Evolutionary conservation across 2,113 vertebrate species (phyloP), one percentile per base, ranked within the genome.

Genomic region (Mystacornis crossleyi): DNA sequence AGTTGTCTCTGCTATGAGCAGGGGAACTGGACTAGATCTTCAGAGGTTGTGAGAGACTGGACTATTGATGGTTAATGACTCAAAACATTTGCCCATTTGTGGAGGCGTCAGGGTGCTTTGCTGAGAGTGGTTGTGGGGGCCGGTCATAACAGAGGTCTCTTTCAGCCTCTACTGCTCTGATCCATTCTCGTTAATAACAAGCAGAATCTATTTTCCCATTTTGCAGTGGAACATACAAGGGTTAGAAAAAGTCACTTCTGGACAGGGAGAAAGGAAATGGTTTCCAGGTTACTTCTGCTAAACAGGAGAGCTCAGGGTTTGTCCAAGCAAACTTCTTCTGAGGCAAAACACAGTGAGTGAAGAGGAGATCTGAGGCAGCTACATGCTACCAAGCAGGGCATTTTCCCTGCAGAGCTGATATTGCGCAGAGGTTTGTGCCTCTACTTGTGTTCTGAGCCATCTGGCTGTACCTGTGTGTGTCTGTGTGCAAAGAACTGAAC

Each of bases 41-140:
- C 54, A 82, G 75, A 58, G 34, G 5, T 9, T 42, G 34, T 31
- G 36, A 17, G 43, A 42, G 25, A 26, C 17, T 11, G 11, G 20
- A 20, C 31, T 58, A 20, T 50, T 58, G 34, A 58, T 25, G 16
- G 31, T 58, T 31, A 43, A 43, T 77, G 36, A 43, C 31, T 36
- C 53, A 42, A 58, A 86, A 75, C 6, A 58, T 77, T 26, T 77
- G 26, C 18, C 31, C 36, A 6, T 67, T 75, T 75, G 16, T 58
- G 43, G 43, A 43, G 53, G 36, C 0, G 1, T 61, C 61, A 67
- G 61, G 43, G 14, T 0, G 0, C 20, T 75, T 51, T 77, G 61
- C 83, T 86, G 62, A 43, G 53, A 61, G 31, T 24, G 6, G 10
- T 18, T 67, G 16, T 42, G 43, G 31, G 53, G 21, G 7, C 36